Conservation (phyloP, 1,140 invertebrate genomes). For the Drosophila mojavensis region DNA sequence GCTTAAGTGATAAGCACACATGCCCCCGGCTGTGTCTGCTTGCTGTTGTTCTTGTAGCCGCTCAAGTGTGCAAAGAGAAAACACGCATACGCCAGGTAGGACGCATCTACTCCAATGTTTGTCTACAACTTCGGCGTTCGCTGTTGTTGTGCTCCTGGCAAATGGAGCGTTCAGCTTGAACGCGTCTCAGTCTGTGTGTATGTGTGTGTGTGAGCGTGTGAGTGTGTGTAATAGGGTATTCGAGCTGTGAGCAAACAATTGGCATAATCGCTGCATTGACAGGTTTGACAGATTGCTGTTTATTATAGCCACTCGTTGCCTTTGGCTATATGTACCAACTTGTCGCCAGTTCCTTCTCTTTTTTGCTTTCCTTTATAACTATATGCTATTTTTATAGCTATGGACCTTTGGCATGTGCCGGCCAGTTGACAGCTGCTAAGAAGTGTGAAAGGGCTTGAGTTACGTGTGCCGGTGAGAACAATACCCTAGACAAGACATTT, state of each 20-base stretch:
- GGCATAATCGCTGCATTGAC: conserved; percentile 49
- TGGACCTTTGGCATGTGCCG: conserved; percentile 11
- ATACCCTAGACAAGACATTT: no score
- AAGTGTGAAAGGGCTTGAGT: neutral
- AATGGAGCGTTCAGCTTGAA: conserved; percentile 56
- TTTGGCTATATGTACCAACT: conserved; percentile 4
- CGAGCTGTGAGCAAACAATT: conserved; percentile 31
- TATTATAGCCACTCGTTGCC: conserved; percentile 28
- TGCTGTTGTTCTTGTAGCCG: conserved; percentile 4
- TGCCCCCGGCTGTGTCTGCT: conserved; percentile 5
- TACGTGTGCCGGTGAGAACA: no score
- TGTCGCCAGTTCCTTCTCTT: neutral
- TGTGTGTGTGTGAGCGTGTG: conserved; percentile 11
- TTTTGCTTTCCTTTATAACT: neutral
- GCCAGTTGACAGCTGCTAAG: neutral
- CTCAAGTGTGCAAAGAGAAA: conserved; percentile 49
- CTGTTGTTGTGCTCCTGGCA: conserved; percentile 31
- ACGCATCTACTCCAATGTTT: neutral
- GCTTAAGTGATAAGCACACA: conserved; percentile 30
- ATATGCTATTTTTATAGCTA: neutral
- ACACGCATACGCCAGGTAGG: conserved; percentile 55
- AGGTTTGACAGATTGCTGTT: conserved; percentile 75
- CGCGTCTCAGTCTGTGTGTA: no score
- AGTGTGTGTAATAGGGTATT: no score
- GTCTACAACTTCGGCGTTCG: neutral